A percentile compares a stretch with the other conserved stretches of the same genome.
Conservation (phyloP, 2,113 vertebrate genomes). For the Bos javanicus region DNA sequence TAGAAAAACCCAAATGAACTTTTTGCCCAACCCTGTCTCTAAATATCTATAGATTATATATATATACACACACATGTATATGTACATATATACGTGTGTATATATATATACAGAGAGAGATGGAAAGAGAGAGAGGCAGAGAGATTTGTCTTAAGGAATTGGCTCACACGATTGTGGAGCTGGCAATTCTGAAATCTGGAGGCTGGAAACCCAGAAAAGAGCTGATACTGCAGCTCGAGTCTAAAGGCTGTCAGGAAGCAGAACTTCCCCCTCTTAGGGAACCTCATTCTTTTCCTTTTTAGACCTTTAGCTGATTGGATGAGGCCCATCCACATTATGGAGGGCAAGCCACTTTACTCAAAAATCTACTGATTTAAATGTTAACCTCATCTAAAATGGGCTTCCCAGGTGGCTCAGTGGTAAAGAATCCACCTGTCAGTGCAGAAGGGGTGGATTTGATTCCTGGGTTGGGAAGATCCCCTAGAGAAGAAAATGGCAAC, state of each 20-base stretch:
- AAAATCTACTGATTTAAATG: not conserved
- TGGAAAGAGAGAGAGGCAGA: not conserved
- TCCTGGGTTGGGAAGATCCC: not conserved
- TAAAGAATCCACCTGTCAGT: not conserved
- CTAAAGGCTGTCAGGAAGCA: not conserved
- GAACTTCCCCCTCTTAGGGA: not conserved
- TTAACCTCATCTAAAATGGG: not conserved
- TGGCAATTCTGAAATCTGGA: not conserved
- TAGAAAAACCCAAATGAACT: not conserved
- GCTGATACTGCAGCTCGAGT: not conserved
- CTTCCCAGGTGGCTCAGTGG: not conserved
- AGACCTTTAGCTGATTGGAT: not conserved
- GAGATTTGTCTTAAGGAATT: not conserved
- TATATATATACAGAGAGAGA: not conserved
- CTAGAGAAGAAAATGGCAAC: not conserved
- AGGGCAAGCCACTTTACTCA: not conserved
- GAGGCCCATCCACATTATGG: not conserved
- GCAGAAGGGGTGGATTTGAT: not conserved
- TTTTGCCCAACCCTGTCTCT: not conserved
- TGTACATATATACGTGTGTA: rapidly evolving
- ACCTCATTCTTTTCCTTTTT: not conserved
- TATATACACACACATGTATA: rapidly evolving
- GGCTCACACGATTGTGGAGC: not conserved
- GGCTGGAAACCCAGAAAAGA: not conserved
- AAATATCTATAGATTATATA: not conserved